phyloP scores from a whole-genome alignment of 1,140 invertebrate genomes.

The Drosophila punjabiensis region DNA sequence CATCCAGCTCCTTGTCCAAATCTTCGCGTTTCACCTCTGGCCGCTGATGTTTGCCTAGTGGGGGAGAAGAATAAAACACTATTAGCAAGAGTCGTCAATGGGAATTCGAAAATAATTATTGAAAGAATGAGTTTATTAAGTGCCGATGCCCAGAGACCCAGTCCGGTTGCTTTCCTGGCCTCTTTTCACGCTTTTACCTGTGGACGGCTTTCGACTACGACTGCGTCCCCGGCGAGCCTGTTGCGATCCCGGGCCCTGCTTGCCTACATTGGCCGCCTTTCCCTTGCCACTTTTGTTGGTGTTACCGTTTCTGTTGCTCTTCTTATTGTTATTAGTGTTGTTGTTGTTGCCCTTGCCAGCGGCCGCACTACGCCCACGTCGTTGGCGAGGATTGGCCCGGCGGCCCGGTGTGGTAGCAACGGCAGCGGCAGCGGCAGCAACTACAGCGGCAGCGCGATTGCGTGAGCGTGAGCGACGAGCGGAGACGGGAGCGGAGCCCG shows the following conservation, averaged over 20 bases:
- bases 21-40: conserved; percentile 78
- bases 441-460: conserved; percentile 51
- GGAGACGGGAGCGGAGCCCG: conserved; percentile 28
- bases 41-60: conserved; percentile 50
- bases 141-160: conserved; percentile 30
- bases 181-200: conserved; percentile 82
- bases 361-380: conserved; percentile 66
- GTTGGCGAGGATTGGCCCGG: conserved; percentile 47
- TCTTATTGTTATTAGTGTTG: conserved; percentile 25
- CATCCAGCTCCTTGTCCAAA: conserved; percentile 81
- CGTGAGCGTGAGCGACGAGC: conserved; percentile 61
- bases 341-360: conserved; percentile 51
- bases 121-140: conserved; percentile 17
- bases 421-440: conserved; percentile 39
- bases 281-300: conserved; percentile 34
- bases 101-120: not conserved
- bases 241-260: conserved; percentile 38
- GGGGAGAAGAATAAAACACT: not conserved
- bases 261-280: conserved; percentile 38
- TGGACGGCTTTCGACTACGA: conserved; percentile 64
- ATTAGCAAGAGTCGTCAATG: conserved; percentile 4
- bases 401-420: conserved; percentile 37
- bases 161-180: conserved; percentile 28
- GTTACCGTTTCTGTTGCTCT: conserved; percentile 62
- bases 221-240: conserved; percentile 76